These are phyloP conservation scores for Drosophila tristis DNA, from an alignment of 1,140 invertebrate species.

Conservation along the genomic window DNA sequence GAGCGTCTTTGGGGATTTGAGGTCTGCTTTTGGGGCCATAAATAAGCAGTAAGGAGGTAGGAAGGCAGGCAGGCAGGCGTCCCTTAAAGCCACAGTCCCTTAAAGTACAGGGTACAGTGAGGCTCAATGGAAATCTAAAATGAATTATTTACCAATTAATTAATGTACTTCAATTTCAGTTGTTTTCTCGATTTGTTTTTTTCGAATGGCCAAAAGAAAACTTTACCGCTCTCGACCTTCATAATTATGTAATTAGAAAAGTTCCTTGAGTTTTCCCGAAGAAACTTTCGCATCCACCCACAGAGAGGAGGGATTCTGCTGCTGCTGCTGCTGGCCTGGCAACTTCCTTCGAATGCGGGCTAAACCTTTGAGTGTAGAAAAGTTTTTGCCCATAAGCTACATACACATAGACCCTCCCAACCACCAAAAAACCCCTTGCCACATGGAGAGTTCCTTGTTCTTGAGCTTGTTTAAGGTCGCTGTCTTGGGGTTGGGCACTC, in stretches of 20 bases:
- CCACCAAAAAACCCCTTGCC: not conserved
- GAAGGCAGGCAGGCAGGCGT: not conserved
- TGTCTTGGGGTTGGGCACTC: not conserved
- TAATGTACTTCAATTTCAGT: constrained; percentile 74
- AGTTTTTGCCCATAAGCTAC: constrained; percentile 43
- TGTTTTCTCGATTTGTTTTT: constrained; percentile 49
- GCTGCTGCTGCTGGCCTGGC: constrained; percentile 45
- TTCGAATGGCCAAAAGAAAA: constrained; percentile 33
- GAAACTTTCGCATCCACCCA: constrained; percentile 58
- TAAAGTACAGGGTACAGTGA: not conserved
- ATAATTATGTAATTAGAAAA: constrained; percentile 81
- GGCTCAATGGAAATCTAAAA: constrained; percentile 27
- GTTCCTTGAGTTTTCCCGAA: constrained; percentile 55
- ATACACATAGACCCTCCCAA: constrained; percentile 6
- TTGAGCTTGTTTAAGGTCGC: constrained; percentile 21
- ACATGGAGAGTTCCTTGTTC: constrained; percentile 5
- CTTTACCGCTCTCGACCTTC: constrained; percentile 67
- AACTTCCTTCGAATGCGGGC: constrained; percentile 65
- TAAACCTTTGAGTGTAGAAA: constrained; percentile 53
- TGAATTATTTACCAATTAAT: constrained; percentile 78
- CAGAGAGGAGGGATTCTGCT: constrained; percentile 11
- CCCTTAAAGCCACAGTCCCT: constrained; percentile 16
- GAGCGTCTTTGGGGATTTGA: constrained; percentile 36
- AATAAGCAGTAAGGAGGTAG: constrained; percentile 12
- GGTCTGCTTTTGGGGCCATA: constrained; percentile 9